Percentiles rank a stretch among this genome's conserved stretches.
Conservation (phyloP, 2,888 invertebrate species). For the Ormyrus labotus region DNA sequence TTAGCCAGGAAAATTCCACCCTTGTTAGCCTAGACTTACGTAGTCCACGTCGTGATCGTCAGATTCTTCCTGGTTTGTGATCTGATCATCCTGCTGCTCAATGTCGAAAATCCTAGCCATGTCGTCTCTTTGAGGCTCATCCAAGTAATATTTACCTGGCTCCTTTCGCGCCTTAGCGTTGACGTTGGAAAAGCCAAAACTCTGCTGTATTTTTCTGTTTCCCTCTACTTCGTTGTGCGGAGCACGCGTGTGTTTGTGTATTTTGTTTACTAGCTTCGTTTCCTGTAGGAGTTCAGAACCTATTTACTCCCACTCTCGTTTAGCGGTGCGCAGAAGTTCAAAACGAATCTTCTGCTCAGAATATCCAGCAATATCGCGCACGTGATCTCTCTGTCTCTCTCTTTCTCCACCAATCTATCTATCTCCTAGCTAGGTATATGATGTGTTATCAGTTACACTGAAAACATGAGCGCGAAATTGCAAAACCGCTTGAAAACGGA, state of each 20-base stretch:
- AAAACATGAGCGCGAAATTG: too few relatives aligned
- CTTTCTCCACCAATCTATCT: too few relatives aligned
- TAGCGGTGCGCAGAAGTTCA: too few relatives aligned
- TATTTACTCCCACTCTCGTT: too few relatives aligned
- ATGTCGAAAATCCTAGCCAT: conserved; percentile 96
- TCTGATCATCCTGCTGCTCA: conserved; percentile 87
- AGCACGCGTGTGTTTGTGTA: conserved; percentile 16
- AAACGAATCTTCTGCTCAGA: too few relatives aligned
- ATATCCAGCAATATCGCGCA: too few relatives aligned
- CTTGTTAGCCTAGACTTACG: conserved; percentile 76
- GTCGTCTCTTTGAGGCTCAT: conserved; percentile 58
- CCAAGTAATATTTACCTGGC: background rate
- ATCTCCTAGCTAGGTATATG: too few relatives aligned
- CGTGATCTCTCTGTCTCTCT: too few relatives aligned
- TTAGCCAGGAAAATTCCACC: too few relatives aligned
- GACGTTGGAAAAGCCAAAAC: background rate
- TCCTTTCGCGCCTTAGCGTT: background rate
- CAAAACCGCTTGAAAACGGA: too few relatives aligned
- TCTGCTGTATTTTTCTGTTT: background rate
- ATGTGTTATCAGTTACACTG: too few relatives aligned
- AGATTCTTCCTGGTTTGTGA: conserved; percentile 85
- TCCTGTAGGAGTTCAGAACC: too few relatives aligned
- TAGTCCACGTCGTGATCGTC: conserved; percentile 93
- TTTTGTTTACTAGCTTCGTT: conserved; percentile 19
- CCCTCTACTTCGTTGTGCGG: background rate